phyloP scores from a whole-genome alignment of 2,113 vertebrate genomes.

The Mystacornis crossleyi region DNA sequence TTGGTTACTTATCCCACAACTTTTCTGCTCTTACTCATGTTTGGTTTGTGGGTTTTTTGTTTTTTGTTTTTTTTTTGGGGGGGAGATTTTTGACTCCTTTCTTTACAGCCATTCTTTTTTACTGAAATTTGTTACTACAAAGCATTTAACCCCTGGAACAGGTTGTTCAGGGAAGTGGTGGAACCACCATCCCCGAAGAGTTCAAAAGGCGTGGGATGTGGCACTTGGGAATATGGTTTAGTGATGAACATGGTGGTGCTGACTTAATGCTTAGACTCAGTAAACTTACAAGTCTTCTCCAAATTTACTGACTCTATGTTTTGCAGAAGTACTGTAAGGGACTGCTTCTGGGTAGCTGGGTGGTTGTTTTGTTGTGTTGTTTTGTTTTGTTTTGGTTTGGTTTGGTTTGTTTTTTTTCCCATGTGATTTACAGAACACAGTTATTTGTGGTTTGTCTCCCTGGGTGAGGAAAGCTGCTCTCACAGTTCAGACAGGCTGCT shows the following conservation, averaged over 20 bases:
- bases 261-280: not conserved
- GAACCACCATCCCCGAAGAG: not conserved
- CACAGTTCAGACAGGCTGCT: not conserved
- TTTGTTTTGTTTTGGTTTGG: too few relatives aligned
- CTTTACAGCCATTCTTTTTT: not conserved
- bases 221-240: not conserved
- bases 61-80: not conserved
- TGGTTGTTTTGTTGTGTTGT: accelerated
- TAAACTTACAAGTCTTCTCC: not conserved
- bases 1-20: not conserved
- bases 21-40: not conserved
- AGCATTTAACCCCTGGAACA: not conserved
- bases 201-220: not conserved
- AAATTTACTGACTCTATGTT: not conserved
- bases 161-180: not conserved
- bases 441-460: not conserved
- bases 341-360: not conserved
- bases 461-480: not conserved
- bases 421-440: not conserved
- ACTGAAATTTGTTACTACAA: not conserved
- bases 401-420: too few relatives aligned
- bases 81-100: not conserved
- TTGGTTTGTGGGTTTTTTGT: too few relatives aligned
- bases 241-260: not conserved
- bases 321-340: not conserved